Evolutionary conservation across 2,888 invertebrate genomes (phyloP).

Genomic region (Pterobdella sp.): DNA sequence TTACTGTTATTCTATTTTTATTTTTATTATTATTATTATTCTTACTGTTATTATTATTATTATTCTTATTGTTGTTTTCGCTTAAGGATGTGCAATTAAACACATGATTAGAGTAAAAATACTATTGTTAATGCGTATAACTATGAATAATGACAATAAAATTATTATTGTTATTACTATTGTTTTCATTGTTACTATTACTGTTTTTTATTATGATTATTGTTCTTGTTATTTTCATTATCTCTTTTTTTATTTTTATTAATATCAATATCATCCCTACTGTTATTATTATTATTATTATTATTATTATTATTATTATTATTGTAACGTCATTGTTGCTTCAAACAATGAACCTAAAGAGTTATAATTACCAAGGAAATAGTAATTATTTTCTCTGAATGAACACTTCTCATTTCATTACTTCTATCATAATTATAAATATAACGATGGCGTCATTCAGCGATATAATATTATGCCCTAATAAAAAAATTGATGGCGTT

Average conservation of each 20-base stretch:
- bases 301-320: slow-evolving; percentile 18
- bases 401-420: too few relatives aligned
- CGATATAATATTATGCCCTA: too few relatives aligned
- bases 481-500: too few relatives aligned
- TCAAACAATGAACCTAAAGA: neutral
- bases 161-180: neutral
- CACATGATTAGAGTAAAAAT: neutral
- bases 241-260: slow-evolving; percentile 4
- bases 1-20: too few relatives aligned
- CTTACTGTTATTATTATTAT: neutral
- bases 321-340: neutral
- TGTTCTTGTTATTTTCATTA: neutral
- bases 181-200: neutral
- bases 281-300: slow-evolving; percentile 16
- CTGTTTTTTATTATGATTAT: neutral
- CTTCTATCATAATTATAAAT: neutral
- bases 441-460: neutral
- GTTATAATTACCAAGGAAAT: too few relatives aligned
- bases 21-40: neutral
- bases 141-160: too few relatives aligned
- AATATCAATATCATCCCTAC: slow-evolving; percentile 9
- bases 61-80: neutral
- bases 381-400: too few relatives aligned
- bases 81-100: too few relatives aligned
- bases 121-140: too few relatives aligned